These are phyloP conservation scores for Cryptus viduatorius DNA, from an alignment of 2,888 invertebrate species.

Conservation along the genomic window DNA sequence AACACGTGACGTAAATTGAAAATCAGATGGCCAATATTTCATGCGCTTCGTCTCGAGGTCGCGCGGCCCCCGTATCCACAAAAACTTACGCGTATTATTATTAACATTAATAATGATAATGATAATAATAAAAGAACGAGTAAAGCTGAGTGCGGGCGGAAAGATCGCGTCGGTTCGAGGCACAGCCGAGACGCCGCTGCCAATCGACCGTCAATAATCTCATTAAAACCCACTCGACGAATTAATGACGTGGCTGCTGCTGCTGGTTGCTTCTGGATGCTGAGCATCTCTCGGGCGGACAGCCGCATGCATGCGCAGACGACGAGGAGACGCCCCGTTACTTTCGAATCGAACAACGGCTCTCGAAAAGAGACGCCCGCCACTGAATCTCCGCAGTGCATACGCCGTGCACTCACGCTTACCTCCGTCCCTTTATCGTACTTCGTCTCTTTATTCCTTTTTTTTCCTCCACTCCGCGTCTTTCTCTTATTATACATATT, in stretches of 20 bases:
- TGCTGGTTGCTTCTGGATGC: constrained; percentile 46
- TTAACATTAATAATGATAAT: constrained; percentile 35
- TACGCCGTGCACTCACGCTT: constrained; percentile 37
- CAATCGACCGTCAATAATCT: constrained; percentile 72
- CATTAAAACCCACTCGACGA: constrained; percentile 72
- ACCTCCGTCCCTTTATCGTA: constrained; percentile 53
- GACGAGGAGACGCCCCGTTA: constrained; percentile 65
- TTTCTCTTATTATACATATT: constrained; percentile 61
- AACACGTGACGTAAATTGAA: background rate
- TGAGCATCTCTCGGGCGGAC: constrained; percentile 39
- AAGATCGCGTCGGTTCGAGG: constrained; percentile 42
- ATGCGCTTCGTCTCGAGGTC: background rate
- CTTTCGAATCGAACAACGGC: constrained; percentile 69
- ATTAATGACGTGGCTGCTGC: constrained; percentile 68
- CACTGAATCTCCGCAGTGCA: constrained; percentile 11
- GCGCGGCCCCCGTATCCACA: background rate
- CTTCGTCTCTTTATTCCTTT: constrained; percentile 11
- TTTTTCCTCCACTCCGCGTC: constrained; percentile 25
- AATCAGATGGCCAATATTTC: background rate
- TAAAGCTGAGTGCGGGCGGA: constrained; percentile 55
- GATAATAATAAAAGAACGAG: constrained; percentile 25
- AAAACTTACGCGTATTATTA: background rate
- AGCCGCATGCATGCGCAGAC: constrained; percentile 29
- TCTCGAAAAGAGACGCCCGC: constrained; percentile 57
- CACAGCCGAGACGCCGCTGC: constrained; percentile 44